These are phyloP conservation scores for Cydia splendana DNA, from an alignment of 1,140 invertebrate species.

Conservation along the genomic window DNA sequence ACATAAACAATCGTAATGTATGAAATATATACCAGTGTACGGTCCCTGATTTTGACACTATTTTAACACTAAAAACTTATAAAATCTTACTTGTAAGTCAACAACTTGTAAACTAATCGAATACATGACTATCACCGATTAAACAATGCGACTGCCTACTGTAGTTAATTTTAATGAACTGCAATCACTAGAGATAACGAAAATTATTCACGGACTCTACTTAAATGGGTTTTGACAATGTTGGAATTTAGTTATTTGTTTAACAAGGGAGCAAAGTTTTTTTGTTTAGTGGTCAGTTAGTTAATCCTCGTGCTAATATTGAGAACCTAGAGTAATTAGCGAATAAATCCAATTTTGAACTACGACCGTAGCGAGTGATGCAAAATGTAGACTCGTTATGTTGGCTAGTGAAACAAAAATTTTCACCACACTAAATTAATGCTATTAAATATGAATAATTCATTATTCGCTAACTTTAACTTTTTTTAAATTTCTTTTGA, in stretches of 20 bases:
- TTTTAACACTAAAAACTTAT: background rate
- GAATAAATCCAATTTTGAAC: too few species aligned
- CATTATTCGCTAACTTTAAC: too few species aligned
- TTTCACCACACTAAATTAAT: too few species aligned
- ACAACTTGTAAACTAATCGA: slow-evolving; percentile 29
- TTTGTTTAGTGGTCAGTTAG: background rate
- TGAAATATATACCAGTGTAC: too few species aligned
- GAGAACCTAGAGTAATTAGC: too few species aligned
- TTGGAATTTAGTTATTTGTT: background rate
- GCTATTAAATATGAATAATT: too few species aligned
- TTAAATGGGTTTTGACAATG: background rate
- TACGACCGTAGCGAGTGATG: too few species aligned
- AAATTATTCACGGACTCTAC: background rate
- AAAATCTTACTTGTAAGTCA: slow-evolving; percentile 15
- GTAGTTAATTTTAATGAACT: slow-evolving; percentile 8
- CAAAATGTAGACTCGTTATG: too few species aligned
- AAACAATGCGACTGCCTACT: background rate
- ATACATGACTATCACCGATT: slow-evolving; percentile 32
- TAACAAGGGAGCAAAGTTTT: background rate
- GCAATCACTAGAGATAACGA: slow-evolving; percentile 16
- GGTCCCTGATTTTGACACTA: background rate
- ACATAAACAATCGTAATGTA: too few species aligned
- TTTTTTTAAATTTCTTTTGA: too few species aligned
- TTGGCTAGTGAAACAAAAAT: too few species aligned
- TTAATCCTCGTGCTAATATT: too few species aligned